phyloP scores from a whole-genome alignment of 1,140 invertebrate species.

The Spodoptera frugiperda region DNA sequence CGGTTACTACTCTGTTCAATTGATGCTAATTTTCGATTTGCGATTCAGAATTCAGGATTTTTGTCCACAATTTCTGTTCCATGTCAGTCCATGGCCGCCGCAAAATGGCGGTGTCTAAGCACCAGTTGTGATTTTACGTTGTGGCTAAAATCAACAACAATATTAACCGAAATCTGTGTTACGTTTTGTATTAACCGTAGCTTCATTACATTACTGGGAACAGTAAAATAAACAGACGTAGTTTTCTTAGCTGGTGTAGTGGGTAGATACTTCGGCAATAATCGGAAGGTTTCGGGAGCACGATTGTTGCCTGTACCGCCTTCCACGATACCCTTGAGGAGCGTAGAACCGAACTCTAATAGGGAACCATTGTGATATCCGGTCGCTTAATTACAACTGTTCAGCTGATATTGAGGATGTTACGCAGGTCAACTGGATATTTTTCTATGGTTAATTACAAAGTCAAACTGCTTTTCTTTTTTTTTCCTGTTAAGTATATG shows the following conservation, averaged over 20 bases:
- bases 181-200: slow-evolving; percentile 6
- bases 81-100: not conserved
- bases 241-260: slow-evolving; percentile 24
- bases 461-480: not conserved
- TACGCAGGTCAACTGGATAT: slow-evolving; percentile 31
- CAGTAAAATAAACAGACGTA: slow-evolving; percentile 5
- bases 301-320: slow-evolving; percentile 30
- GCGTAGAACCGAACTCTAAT: slow-evolving; percentile 59
- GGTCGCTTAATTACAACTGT: slow-evolving; percentile 59
- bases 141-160: not conserved
- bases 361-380: slow-evolving; percentile 60
- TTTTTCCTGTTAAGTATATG: no score
- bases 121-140: no score
- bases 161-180: slow-evolving; percentile 11
- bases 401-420: slow-evolving; percentile 49
- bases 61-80: not conserved
- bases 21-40: not conserved
- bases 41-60: not conserved
- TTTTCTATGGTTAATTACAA: slow-evolving; percentile 22
- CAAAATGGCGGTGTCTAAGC: no score
- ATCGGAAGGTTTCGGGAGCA: slow-evolving; percentile 31
- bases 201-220: slow-evolving; percentile 28
- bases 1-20: not conserved
- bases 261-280: slow-evolving; percentile 33
- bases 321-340: slow-evolving; percentile 52